These are phyloP conservation scores for Lytechinus pictus DNA, from an alignment of 35 echinoderm and acorn worm genomes.

Conservation along the genomic window DNA sequence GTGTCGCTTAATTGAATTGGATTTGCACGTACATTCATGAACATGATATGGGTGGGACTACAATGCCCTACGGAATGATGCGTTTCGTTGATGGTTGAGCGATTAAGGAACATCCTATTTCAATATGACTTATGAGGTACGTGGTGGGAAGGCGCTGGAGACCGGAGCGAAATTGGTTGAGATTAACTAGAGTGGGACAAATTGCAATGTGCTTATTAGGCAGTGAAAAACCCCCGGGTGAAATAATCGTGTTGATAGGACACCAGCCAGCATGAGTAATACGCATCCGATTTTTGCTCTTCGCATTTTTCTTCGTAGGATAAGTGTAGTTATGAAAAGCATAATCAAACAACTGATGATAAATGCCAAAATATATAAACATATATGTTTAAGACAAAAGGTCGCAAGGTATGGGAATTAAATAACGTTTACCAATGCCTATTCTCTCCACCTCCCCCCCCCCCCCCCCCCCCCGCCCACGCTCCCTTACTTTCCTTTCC, in stretches of 20 bases:
- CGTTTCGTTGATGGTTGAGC: background rate
- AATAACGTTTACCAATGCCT: background rate
- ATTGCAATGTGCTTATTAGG: background rate
- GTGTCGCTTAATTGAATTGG: background rate
- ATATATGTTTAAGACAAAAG: too few relatives aligned
- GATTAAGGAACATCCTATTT: background rate
- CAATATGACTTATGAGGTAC: background rate
- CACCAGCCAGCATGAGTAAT: background rate
- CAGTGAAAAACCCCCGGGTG: background rate
- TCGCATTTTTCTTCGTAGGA: background rate
- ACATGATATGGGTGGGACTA: background rate
- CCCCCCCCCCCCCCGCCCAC: background rate
- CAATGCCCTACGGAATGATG: background rate
- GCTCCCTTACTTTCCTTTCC: background rate
- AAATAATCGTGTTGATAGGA: constrained; percentile 5
- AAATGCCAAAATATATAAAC: background rate
- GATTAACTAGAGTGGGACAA: constrained; percentile 10
- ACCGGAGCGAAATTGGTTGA: background rate
- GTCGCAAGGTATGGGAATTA: too few relatives aligned
- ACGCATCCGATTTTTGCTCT: background rate
- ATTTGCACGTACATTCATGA: background rate
- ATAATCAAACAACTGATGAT: background rate
- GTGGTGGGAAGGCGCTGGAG: background rate
- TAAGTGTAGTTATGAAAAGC: background rate
- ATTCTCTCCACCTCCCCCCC: background rate